Evolutionary conservation across 2,797 vertebrate genomes (phyloP).

Genomic region (Argentina silus): DNA sequence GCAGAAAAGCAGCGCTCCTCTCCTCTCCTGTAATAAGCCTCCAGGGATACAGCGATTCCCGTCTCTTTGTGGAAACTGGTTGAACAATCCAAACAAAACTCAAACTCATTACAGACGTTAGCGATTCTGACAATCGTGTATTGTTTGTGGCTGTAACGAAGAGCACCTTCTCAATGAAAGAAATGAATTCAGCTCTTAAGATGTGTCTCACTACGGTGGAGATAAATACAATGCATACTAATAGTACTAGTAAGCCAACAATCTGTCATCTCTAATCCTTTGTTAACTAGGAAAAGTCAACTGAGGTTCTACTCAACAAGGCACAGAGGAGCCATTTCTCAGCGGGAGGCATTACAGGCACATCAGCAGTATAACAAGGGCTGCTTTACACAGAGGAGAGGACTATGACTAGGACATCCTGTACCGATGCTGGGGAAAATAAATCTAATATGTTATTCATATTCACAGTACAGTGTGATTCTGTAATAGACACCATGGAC

Average conservation of each 20-base stretch:
- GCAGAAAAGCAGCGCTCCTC: slow-evolving; percentile 31
- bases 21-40: slow-evolving; percentile 41
- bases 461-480: no score
- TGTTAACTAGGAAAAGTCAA: no score
- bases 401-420: neutral
- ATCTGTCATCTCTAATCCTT: no score
- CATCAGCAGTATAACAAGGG: neutral
- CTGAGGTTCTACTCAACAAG: no score
- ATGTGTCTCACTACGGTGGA: no score
- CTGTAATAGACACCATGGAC: no score
- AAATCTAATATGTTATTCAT: no score
- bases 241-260: no score
- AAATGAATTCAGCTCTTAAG: neutral
- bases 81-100: slow-evolving; percentile 47
- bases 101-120: slow-evolving; percentile 45
- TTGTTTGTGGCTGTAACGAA: neutral
- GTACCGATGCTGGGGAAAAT: no score
- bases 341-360: neutral
- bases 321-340: neutral
- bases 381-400: slow-evolving; percentile 24
- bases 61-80: slow-evolving; percentile 62
- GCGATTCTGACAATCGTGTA: neutral
- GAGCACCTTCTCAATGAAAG: neutral
- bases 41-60: slow-evolving; percentile 57
- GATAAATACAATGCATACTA: no score